Percentiles rank a stretch among this genome's conserved stretches.
These are phyloP conservation scores for Pollimyrus isidori DNA, from an alignment of 2,113 vertebrate species.

Conservation along the genomic window DNA sequence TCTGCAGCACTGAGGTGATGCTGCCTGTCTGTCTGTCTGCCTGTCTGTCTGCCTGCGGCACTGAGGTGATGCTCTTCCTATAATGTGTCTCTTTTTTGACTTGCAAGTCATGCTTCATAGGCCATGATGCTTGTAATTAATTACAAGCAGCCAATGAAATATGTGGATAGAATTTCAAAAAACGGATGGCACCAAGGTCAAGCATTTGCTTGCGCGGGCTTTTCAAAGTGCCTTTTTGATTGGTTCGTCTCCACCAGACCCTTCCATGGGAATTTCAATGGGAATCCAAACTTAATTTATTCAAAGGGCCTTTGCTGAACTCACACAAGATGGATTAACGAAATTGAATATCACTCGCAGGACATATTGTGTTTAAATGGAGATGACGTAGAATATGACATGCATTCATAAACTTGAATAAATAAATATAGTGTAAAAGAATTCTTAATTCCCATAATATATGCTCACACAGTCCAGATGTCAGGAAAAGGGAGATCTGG, in stretches of 20 bases:
- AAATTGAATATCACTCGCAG: conserved; percentile 34
- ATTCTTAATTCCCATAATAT: not conserved
- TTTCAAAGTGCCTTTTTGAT: conserved; percentile 28
- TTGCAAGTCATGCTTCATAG: not conserved
- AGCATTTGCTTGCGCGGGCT: conserved; percentile 15
- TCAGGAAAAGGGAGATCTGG: not conserved
- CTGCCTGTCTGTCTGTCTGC: not conserved
- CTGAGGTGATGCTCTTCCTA: not conserved
- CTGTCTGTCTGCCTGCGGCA: not conserved
- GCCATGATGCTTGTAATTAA: not conserved
- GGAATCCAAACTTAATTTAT: conserved; percentile 23
- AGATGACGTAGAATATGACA: not conserved
- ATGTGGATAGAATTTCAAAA: not conserved
- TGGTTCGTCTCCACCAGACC: conserved; percentile 17
- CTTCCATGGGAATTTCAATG: conserved; percentile 22
- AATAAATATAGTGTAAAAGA: not conserved
- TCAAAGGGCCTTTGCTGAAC: conserved; percentile 22
- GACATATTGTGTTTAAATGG: conserved; percentile 7
- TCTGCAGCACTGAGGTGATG: not conserved
- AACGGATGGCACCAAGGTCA: conserved; percentile 8
- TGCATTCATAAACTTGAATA: not conserved
- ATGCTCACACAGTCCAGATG: not conserved
- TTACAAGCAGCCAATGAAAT: not conserved
- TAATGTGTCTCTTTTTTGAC: not conserved
- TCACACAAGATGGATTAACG: conserved; percentile 25